phyloP scores from a whole-genome alignment of 2,113 vertebrate species.

The Strix uralensis region DNA sequence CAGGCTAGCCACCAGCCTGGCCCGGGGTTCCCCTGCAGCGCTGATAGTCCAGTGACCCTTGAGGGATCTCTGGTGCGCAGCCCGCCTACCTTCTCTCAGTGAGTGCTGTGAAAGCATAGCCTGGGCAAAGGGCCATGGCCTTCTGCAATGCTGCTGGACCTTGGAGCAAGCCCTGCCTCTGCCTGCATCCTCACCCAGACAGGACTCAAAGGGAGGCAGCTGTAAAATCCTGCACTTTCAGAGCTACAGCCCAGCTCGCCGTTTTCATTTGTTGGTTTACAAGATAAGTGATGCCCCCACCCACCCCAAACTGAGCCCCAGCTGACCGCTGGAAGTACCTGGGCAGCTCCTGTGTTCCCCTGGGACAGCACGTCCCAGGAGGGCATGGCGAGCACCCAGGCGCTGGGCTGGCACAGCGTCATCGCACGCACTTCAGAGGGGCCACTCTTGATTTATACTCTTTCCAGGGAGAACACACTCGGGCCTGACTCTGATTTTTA shows the following conservation, averaged over 20 bases:
- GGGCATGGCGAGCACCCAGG: neutral
- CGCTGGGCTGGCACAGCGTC: rapidly evolving
- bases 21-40: neutral
- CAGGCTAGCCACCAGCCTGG: neutral
- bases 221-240: neutral
- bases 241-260: neutral
- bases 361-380: neutral
- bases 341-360: neutral
- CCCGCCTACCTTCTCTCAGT: neutral
- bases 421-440: neutral
- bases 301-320: neutral
- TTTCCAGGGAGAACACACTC: neutral
- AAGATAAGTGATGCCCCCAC: neutral
- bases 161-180: neutral
- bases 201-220: too few relatives aligned
- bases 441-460: neutral
- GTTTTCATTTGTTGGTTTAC: neutral
- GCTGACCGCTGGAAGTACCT: neutral
- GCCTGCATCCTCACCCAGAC: neutral
- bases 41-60: neutral
- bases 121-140: neutral
- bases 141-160: neutral
- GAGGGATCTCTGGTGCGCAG: neutral
- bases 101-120: neutral
- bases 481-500: neutral